Evolutionary conservation across 2,113 vertebrate species (phyloP), one percentile per base, ranked within the genome.

Genomic region (Fulmarus glacialis): DNA sequence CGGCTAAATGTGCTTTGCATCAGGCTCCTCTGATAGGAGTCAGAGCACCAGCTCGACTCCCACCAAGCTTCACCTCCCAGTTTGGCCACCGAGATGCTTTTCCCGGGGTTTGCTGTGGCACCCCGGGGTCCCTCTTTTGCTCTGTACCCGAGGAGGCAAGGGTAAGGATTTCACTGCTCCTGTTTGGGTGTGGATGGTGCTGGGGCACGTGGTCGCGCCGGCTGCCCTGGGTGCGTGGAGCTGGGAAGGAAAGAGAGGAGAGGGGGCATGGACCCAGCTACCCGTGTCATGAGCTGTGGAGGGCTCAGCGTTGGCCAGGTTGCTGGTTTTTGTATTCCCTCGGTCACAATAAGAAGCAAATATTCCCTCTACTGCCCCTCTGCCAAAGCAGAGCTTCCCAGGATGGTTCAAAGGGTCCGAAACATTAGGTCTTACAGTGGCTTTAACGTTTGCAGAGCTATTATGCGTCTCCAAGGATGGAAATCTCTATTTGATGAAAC

Each of bases 121-220:
- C 22, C 45, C 10, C 45, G 16, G 23, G n/a, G 63, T 90, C 47
- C 40, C 11, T 26, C 34, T 55, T 14, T 48, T 47, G 64, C 29
- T 90, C 55, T 56, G 30, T 9, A 55, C 26, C 40, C 30, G 36
- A n/a, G 15, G 47, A 48, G 20, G 24, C 34, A 36, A 18, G 20
- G 2, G 38, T 6, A 60, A 59, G 40, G 40, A 15, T 55, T n/a
- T 40, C 62, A 40, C 47, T 40, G 29, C 32, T 75, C 36, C 70
- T 29, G 11, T 26, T 47, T 15, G 24, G 53, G 62, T 23, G 34
- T 8, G 63, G 79, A 15, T 55, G 63, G 40, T n/a, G 47, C 62
- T 34, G 70, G 22, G 22, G 10, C 0, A 0, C 1, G 0, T 13
- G 15, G 43, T 15, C 3, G 4, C 43, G 68, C 18, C 0, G 6